Base-by-base conservation (phyloP, 1,140 invertebrate species). In the Drosophila persimilis region DNA sequence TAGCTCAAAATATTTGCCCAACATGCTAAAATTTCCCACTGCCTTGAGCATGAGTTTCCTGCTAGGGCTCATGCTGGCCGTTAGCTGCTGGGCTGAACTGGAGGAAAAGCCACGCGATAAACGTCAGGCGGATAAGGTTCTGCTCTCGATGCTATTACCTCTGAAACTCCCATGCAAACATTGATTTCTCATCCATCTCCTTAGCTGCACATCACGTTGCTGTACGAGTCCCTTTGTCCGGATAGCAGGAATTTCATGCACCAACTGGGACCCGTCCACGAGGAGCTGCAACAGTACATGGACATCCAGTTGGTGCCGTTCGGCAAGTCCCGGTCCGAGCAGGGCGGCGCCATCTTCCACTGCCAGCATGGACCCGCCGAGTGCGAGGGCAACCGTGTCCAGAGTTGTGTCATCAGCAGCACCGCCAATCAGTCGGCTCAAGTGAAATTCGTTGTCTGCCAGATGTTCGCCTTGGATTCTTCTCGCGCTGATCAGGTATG, bases 211-310 rank as follows among this genome's bases (percentile, higher is more conserved):
- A 77, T 91, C 17, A 80, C 83, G 0, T 57, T 97, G 50, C 96
- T 95, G 73, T 97, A 97, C 80, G 97, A 98, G 92, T 94, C 94
- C 8, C 90, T 97, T 0, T 98, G 97, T 85, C 94, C 95, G 0
- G 96, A 96, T 80, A 97, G 96, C 80, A 93, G 93, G 39, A 75
- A 91, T 15, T 97, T 96, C 79, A 93, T 96, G 55, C 73, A 89
- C 2, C 93, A 96, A 77, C 81, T 94, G 41, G 84, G 76, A 8
- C 90, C 92, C 6, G 86, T 93, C 0, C 93, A 94, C 85, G 66
- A 91, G 4, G 80, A 92, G 51, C 77, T 95, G 26, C 77, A 74
- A 39, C 66, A 92, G 0, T 92, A 93, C 57, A 79, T 95, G 3
- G 83, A 93, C 43, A 84, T 95, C 41, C 84, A 92, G 20, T 92